phyloP scores from a whole-genome alignment of 2,888 invertebrate genomes.

The Cacoxenus indagator region DNA sequence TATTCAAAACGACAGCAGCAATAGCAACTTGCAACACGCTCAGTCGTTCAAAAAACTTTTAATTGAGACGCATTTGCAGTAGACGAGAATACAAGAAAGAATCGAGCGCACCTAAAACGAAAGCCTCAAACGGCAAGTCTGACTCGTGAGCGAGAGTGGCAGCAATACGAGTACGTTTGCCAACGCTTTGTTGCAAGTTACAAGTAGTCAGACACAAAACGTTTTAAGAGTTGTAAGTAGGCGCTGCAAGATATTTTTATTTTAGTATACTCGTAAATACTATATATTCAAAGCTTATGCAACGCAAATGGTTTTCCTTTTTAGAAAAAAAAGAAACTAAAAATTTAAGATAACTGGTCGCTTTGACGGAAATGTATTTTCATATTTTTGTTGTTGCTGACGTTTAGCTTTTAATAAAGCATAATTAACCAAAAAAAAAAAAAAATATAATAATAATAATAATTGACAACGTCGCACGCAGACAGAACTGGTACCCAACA shows the following conservation, averaged over 20 bases:
- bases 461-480: not conserved
- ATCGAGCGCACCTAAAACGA: not conserved
- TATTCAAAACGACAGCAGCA: constrained; percentile 25
- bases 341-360: constrained; percentile 47
- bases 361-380: constrained; percentile 55
- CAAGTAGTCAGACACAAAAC: not conserved
- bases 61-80: constrained; percentile 21
- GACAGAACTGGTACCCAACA: too few relatives aligned
- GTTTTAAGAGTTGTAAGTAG: not conserved
- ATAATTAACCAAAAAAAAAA: constrained; percentile 46
- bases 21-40: constrained; percentile 18
- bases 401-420: constrained; percentile 52
- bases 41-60: constrained; percentile 5
- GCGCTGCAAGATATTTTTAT: not conserved
- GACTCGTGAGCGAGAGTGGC: not conserved
- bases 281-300: not conserved
- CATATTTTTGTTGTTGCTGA: not conserved
- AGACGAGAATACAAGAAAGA: not conserved
- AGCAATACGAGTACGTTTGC: not conserved
- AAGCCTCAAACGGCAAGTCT: too few relatives aligned
- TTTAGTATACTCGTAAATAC: constrained; percentile 37
- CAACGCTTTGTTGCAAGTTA: constrained; percentile 26
- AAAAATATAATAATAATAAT: not conserved
- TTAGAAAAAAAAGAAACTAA: too few relatives aligned
- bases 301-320: not conserved